Percentiles rank a stretch among this genome's conserved stretches.
These are phyloP conservation scores for Thymelicus acteon DNA, from an alignment of 2,888 invertebrate species.

Conservation along the genomic window DNA sequence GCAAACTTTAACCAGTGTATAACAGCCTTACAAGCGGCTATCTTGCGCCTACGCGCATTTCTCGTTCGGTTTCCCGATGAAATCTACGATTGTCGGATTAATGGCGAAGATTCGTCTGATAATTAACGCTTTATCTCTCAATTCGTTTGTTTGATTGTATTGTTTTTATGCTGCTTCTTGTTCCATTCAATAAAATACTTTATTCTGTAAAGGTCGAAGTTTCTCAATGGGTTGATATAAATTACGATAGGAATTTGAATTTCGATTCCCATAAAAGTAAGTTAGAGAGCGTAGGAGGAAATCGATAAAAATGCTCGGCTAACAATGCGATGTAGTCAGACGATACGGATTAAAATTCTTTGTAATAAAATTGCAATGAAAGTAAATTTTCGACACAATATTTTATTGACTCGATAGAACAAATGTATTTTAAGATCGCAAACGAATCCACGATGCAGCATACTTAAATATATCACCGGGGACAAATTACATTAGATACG, in stretches of 20 bases:
- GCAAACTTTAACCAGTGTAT: conserved; percentile 22
- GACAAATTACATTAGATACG: background rate
- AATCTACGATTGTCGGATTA: conserved; percentile 55
- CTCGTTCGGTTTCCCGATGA: conserved; percentile 53
- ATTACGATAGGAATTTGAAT: conserved; percentile 29
- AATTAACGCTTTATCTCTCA: conserved; percentile 50
- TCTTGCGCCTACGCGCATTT: conserved; percentile 48
- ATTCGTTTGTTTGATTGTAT: conserved; percentile 48
- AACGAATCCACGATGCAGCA: conserved; percentile 1
- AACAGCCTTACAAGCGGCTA: conserved; percentile 31
- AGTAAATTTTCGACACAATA: background rate
- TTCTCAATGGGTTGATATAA: background rate
- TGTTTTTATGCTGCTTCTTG: conserved; percentile 27
- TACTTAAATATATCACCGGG: background rate
- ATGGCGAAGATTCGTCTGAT: conserved; percentile 48
- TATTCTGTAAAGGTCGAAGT: conserved; percentile 9
- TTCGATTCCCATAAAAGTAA: conserved; percentile 36
- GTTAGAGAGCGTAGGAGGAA: conserved; percentile 31
- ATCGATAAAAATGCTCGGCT: conserved; percentile 30
- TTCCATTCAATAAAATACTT: conserved; percentile 6
- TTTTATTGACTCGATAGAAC: background rate
- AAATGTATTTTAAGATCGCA: conserved; percentile 9
- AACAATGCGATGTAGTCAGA: conserved; percentile 23
- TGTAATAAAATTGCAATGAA: conserved; percentile 9
- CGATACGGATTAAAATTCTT: conserved; percentile 21